Evolutionary conservation across 2,113 vertebrate species (phyloP).

Genomic region (Erythrolamprus reginae): DNA sequence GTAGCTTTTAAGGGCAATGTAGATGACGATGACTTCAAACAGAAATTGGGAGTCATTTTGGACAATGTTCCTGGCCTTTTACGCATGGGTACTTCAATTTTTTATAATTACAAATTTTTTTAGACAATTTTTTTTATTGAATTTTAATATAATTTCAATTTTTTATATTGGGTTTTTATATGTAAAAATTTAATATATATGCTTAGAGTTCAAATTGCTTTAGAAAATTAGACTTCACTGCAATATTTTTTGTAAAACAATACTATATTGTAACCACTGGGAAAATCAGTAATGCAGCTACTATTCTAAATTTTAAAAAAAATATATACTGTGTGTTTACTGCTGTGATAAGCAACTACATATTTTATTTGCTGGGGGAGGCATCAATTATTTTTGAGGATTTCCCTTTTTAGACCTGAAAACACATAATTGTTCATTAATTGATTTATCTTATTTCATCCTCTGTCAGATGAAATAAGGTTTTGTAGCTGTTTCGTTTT

Average conservation of each 20-base stretch:
- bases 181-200: not conserved
- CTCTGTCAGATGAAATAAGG: not conserved
- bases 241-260: slow-evolving; percentile 6
- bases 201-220: not conserved
- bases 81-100: slow-evolving; percentile 80
- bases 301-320: not conserved
- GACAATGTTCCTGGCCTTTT: slow-evolving; percentile 83
- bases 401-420: not conserved
- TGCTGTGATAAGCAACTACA: not conserved
- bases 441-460: not conserved
- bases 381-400: not conserved
- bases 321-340: not conserved
- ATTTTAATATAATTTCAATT: no score
- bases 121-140: no score
- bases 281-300: not conserved
- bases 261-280: not conserved
- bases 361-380: not conserved
- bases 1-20: slow-evolving; percentile 92
- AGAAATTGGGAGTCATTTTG: slow-evolving; percentile 83
- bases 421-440: not conserved
- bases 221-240: not conserved
- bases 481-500: not conserved
- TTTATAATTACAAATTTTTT: not conserved
- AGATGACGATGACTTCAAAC: slow-evolving; percentile 85
- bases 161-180: not conserved